Evolutionary conservation across 2,888 invertebrate genomes (phyloP).

Genomic region (Glaucopsyche alexis): DNA sequence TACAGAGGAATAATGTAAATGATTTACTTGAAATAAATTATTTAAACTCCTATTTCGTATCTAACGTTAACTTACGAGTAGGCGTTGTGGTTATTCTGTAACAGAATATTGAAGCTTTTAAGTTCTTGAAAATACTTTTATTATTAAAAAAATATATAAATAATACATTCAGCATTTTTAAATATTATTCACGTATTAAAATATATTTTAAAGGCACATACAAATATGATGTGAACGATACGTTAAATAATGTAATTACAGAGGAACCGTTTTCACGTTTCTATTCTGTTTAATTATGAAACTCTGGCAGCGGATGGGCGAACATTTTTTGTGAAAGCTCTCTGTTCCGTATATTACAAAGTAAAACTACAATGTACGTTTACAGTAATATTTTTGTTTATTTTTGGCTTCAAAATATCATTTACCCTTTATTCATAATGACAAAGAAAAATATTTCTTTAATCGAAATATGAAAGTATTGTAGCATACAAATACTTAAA

Average conservation of each 20-base stretch:
- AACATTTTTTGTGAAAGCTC: constrained; percentile 21
- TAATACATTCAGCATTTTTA: too few relatives aligned
- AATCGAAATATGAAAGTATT: background rate
- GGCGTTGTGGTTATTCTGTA: too few relatives aligned
- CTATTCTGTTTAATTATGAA: constrained; percentile 28
- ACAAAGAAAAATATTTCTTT: background rate
- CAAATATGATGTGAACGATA: background rate
- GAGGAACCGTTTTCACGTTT: constrained; percentile 16
- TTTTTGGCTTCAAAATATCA: background rate
- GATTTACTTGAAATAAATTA: too few relatives aligned
- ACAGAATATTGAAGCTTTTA: too few relatives aligned
- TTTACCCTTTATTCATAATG: background rate
- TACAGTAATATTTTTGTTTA: background rate
- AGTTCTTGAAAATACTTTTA: too few relatives aligned
- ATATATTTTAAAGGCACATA: background rate
- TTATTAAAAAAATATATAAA: too few relatives aligned
- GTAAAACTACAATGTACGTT: background rate
- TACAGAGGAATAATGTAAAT: too few relatives aligned
- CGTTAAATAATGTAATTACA: constrained; percentile 1
- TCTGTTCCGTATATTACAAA: background rate
- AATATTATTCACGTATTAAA: background rate
- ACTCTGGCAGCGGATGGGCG: constrained; percentile 16
- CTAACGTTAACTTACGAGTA: too few relatives aligned
- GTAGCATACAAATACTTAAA: too few relatives aligned
- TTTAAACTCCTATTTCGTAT: too few relatives aligned